A percentile compares a stretch with the other conserved stretches of the same genome.
Evolutionary conservation across 1,140 invertebrate species (phyloP).

Genomic region (Drosophila chauvacae): DNA sequence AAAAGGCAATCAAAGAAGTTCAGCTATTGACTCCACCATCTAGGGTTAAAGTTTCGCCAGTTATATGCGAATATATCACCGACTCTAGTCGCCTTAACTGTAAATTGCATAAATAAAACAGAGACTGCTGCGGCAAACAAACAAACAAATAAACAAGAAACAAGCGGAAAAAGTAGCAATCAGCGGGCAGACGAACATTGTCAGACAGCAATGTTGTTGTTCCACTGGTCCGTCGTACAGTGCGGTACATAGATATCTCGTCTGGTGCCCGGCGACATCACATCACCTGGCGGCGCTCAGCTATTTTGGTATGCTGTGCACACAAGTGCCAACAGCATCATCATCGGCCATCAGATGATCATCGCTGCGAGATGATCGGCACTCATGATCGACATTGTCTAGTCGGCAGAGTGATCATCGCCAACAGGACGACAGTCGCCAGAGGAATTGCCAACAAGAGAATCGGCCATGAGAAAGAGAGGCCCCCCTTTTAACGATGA

Average conservation of each 20-base stretch:
- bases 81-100: slow-evolving; percentile 57
- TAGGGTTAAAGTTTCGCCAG: slow-evolving; percentile 30
- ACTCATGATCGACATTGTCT: slow-evolving; percentile 71
- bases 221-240: slow-evolving; percentile 37
- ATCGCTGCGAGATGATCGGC: slow-evolving; percentile 36
- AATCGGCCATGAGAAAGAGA: slow-evolving; percentile 14
- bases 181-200: slow-evolving; percentile 52
- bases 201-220: slow-evolving; percentile 62
- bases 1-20: background rate
- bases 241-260: slow-evolving; percentile 15
- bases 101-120: slow-evolving; percentile 81
- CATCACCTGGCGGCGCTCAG: slow-evolving; percentile 74
- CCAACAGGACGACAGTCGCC: slow-evolving; percentile 47
- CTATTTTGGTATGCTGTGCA: slow-evolving; percentile 75
- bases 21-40: background rate
- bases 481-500: slow-evolving; percentile 4
- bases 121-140: slow-evolving; percentile 36
- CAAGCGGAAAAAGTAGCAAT: slow-evolving; percentile 49
- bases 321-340: slow-evolving; percentile 71
- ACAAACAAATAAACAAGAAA: slow-evolving; percentile 45
- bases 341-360: slow-evolving; percentile 45
- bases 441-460: slow-evolving; percentile 47
- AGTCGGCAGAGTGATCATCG: slow-evolving; percentile 58
- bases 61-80: slow-evolving; percentile 16
- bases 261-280: slow-evolving; percentile 68